Conservation (phyloP, 2,113 vertebrate genomes). For the Eulacestoma nigropectus region DNA sequence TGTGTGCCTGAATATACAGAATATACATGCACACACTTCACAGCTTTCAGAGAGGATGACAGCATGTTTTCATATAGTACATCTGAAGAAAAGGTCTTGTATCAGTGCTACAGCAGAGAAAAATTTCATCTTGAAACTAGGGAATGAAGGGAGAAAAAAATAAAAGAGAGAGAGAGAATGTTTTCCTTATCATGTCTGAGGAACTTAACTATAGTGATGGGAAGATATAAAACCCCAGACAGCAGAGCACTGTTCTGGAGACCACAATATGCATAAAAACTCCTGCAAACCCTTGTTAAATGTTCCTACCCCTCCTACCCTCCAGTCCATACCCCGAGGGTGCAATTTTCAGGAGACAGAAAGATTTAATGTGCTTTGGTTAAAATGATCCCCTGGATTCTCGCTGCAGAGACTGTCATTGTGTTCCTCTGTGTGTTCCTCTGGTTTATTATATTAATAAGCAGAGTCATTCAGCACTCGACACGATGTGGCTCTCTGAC, state of each 20-base stretch:
- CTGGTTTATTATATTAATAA: constrained; percentile 54
- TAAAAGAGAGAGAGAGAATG: background rate
- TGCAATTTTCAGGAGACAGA: constrained; percentile 31
- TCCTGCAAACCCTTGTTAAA: background rate
- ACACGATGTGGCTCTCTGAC: background rate
- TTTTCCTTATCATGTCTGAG: background rate
- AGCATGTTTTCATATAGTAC: background rate
- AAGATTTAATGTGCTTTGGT: constrained; percentile 19
- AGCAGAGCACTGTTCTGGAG: constrained; percentile 1
- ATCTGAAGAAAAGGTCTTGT: background rate
- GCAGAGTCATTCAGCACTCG: constrained; percentile 35
- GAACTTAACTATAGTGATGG: background rate
- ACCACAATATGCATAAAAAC: background rate
- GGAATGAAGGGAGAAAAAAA: background rate
- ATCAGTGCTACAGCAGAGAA: background rate
- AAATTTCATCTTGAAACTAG: background rate
- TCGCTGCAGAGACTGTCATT: background rate
- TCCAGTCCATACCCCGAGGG: background rate
- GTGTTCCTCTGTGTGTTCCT: background rate
- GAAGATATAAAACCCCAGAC: constrained; percentile 4
- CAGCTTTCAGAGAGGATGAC: background rate
- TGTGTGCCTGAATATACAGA: background rate
- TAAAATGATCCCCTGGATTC: constrained; percentile 15
- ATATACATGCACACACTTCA: background rate
- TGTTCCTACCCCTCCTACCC: background rate